phyloP scores from a whole-genome alignment of 2,113 vertebrate species.

The Mormoops blainvillei region DNA sequence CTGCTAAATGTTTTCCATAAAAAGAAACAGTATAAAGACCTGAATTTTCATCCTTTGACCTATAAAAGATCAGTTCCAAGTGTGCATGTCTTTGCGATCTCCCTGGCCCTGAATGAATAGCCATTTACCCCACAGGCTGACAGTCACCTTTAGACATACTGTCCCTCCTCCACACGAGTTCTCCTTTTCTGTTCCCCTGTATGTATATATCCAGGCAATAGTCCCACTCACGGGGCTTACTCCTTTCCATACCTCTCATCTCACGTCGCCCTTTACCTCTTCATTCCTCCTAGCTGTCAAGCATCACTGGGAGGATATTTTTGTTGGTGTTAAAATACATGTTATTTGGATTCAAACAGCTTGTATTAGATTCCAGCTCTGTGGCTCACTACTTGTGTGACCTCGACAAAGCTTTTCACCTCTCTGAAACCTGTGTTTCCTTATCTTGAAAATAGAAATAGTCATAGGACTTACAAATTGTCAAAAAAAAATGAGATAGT shows the following conservation, averaged over 20 bases:
- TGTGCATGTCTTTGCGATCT: background rate
- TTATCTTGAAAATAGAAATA: constrained; percentile 21
- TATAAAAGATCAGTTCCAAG: background rate
- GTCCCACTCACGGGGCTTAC: background rate
- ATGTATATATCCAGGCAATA: background rate
- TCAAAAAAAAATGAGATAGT: constrained; percentile 1
- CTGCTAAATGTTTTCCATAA: background rate
- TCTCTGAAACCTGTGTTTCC: background rate
- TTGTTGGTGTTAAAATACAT: background rate
- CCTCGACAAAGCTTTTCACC: background rate
- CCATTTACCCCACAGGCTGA: background rate
- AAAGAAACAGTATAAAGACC: background rate
- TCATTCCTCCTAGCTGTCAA: background rate
- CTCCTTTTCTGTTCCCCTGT: background rate
- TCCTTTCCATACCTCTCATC: background rate
- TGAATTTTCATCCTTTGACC: background rate
- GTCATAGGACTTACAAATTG: background rate
- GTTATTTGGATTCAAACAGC: background rate
- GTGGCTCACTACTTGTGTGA: background rate
- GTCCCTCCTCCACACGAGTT: background rate
- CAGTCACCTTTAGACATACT: background rate
- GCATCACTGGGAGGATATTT: background rate
- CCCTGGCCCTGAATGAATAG: background rate
- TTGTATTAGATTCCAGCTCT: background rate
- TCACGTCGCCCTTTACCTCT: background rate